A percentile compares a stretch with the other conserved stretches of the same genome.
These are phyloP conservation scores for Alligator mississippiensis DNA, from an alignment of 2,113 vertebrate species.

Conservation along the genomic window DNA sequence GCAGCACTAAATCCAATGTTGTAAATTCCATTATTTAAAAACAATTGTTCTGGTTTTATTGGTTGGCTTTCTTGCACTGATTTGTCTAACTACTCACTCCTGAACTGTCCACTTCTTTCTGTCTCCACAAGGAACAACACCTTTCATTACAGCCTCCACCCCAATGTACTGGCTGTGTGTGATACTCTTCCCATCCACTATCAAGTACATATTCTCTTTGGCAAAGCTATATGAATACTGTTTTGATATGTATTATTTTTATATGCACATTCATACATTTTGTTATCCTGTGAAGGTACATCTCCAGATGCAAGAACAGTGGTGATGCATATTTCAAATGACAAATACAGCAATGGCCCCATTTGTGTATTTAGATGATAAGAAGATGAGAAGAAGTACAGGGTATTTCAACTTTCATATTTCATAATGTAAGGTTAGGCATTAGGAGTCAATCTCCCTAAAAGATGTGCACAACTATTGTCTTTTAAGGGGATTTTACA, in stretches of 20 bases:
- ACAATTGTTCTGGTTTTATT: not conserved
- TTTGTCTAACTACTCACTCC: not conserved
- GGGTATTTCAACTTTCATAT: not conserved
- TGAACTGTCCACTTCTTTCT: not conserved
- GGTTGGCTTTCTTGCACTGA: not conserved
- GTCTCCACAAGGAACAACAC: not conserved
- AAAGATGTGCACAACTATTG: not conserved
- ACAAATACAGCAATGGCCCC: not conserved
- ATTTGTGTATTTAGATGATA: not conserved
- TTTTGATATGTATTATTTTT: not conserved
- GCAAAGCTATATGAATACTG: too few relatives aligned
- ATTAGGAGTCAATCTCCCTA: not conserved
- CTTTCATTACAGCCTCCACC: not conserved
- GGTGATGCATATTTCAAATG: not conserved
- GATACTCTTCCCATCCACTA: not conserved
- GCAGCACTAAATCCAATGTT: not conserved
- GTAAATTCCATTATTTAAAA: not conserved
- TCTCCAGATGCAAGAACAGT: not conserved
- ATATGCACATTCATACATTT: not conserved
- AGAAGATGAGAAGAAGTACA: not conserved
- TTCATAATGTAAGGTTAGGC: not conserved
- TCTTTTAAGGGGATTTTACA: not conserved
- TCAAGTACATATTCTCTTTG: not conserved
- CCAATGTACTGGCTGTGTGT: not conserved
- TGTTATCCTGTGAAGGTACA: not conserved